Percentiles rank a stretch among this genome's conserved stretches.
phyloP scores from a whole-genome alignment of 2,113 vertebrate genomes.

The Pimephales promelas region DNA sequence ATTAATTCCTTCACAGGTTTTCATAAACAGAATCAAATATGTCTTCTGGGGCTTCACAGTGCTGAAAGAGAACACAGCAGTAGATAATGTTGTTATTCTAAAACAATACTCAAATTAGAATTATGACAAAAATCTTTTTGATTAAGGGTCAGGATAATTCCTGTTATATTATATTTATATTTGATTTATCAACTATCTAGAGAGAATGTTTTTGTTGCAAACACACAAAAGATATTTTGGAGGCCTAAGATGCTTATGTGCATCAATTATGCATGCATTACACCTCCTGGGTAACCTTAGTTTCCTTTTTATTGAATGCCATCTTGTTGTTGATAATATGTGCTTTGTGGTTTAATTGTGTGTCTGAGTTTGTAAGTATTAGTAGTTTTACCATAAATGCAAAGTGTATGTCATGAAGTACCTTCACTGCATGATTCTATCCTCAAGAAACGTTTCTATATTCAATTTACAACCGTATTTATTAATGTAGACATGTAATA shows the following conservation, averaged over 20 bases:
- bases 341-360: background rate
- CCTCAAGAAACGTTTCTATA: background rate
- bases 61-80: conserved; percentile 57
- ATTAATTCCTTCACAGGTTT: conserved; percentile 64
- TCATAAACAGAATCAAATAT: conserved; percentile 74
- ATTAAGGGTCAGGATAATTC: background rate
- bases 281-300: too few species aligned
- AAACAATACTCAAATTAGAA: background rate
- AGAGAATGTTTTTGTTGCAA: too few species aligned
- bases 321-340: background rate
- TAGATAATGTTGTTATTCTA: conserved; percentile 21
- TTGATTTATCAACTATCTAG: too few species aligned
- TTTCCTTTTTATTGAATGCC: too few species aligned
- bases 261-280: too few species aligned
- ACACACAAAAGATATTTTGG: too few species aligned
- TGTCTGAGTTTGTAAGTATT: background rate
- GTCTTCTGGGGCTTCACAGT: conserved; percentile 33
- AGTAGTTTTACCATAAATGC: background rate
- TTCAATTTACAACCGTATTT: background rate
- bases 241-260: too few species aligned
- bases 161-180: too few species aligned
- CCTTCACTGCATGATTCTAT: background rate
- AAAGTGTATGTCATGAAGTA: background rate
- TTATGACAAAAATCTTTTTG: background rate
- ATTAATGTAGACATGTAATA: background rate